Evolutionary conservation across 2,113 vertebrate species (phyloP), one percentile per base, ranked within the genome.

Genomic region (Phylloscopus trochilus): DNA sequence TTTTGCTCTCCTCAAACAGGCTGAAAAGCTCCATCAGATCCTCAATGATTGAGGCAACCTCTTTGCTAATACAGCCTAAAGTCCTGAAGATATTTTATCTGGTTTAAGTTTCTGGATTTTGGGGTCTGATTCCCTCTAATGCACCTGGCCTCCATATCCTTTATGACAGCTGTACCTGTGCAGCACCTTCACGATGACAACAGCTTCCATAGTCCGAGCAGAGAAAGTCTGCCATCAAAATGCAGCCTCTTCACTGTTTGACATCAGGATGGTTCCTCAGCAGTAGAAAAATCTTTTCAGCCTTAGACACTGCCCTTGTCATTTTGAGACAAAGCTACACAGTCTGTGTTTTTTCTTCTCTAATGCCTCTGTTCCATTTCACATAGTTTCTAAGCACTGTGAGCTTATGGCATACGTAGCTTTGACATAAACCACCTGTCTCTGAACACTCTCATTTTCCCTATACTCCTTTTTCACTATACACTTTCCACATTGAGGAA

Each of bases 371-470:
- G 77, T 85, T 93, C 88, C 62, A 68, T 89, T 87, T 52, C 84
- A 72, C 12, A 28, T 18, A 20, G n/a, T 86, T 86, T 83, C 82
- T 81, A 59, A 75, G 78, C 13, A 31, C 30, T 59, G 35, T n/a
- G 64, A 83, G 67, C 39, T 72, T 64, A 60, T 53, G n/a, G 35
- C n/a, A 37, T 75, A 81, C 37, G 41, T 30, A 83, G 46, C n/a
- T 90, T 63, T 86, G 76, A 93, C 68, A 87, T 35, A 88, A 94
- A n/a, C 73, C 86, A 93, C 64, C 55, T 92, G 88, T 62, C 62
- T 79, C 53, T 73, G 82, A 84, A 66, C 28, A 39, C 30, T 62
- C 33, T 53, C 24, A 31, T 92, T 78, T 93, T 89, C 75, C 55
- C 43, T 66, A 9, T 10, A 35, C 26, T 79, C 46, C 39, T 69